Evolutionary conservation across 2,113 vertebrate species (phyloP).

Genomic region (Spea bombifrons): DNA sequence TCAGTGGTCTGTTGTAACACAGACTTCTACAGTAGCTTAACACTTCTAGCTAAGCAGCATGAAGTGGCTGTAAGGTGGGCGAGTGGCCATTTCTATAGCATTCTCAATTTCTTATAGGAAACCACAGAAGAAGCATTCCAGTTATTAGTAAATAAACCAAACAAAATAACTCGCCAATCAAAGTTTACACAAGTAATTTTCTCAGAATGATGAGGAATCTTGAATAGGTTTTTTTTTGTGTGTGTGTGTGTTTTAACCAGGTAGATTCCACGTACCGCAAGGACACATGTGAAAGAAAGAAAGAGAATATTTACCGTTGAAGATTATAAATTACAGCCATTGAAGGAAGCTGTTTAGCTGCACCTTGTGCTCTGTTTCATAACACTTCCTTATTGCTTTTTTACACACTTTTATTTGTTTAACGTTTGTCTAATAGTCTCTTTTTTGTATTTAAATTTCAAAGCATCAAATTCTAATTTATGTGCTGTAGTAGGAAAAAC

Average conservation of each 20-base stretch:
- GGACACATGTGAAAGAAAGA: neutral
- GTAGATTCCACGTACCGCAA: slow-evolving; percentile 1
- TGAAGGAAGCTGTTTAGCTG: slow-evolving; percentile 19
- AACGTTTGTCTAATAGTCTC: neutral
- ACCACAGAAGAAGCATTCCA: no score
- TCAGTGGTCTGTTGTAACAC: no score
- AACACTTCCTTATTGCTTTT: slow-evolving; percentile 16
- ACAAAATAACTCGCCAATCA: no score
- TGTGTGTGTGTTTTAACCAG: neutral
- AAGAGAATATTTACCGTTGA: neutral
- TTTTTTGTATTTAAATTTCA: neutral
- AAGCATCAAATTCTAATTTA: neutral
- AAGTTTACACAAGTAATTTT: no score
- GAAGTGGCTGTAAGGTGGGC: no score
- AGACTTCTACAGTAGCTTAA: no score
- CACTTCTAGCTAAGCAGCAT: neutral
- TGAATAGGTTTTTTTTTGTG: neutral
- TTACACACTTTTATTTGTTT: neutral
- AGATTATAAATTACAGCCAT: slow-evolving; percentile 16
- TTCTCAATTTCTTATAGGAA: no score
- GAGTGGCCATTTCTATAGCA: no score
- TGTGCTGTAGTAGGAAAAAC: neutral
- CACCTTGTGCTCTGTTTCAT: slow-evolving; percentile 27
- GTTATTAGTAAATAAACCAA: no score
- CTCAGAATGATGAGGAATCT: no score